Evolutionary conservation across 1,140 invertebrate genomes (phyloP), one percentile per base, ranked within the genome.

Genomic region (Phocides pigmalion): DNA sequence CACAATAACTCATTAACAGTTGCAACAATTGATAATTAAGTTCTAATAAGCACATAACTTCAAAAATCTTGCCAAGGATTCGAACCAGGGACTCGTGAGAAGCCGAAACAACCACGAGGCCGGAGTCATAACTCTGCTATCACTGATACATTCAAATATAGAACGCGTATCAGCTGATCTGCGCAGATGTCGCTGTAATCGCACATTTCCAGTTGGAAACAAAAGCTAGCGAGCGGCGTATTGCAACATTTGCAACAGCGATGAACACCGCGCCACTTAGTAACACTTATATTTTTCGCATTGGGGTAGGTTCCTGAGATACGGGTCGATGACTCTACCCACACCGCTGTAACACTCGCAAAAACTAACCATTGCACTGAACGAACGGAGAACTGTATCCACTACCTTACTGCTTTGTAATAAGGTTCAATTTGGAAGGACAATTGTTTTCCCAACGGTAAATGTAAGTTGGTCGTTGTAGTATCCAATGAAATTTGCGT

Each of bases 221-320:
- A 51, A 53, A 53, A 63, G 22, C 14, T 12, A 50, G 16, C 19
- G 49, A 50, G 56, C 58, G 41, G 59, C 14, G 44, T n/a, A 53
- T 69, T 75, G 28, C 35, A 39, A 39, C 35, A 39, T 39, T 39
- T 81, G 66, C 80, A 78, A 77, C 71, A 82, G 46, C 51, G 51
- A 51, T 61, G 46, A 53, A 63, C 63, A 61, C 46, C 64, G 44
- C 64, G 62, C 53, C 66, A 74, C 58, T 75, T 72, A 68, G 71
- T 62, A 79, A 74, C 67, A 70, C 65, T 76, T 76, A 85, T 80
- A 84, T 86, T 84, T 88, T 89, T 89, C 76, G 72, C 68, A 84
- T 89, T 89, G 86, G 81, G 86, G 84, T 87, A 89, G 86, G 86
- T 82, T 85, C 74, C 62, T 63, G 47, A 72, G 77, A 76, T 81